A percentile compares a stretch with the other conserved stretches of the same genome.
Conservation (phyloP, 2,113 vertebrate genomes). For the Chunga burmeisteri region DNA sequence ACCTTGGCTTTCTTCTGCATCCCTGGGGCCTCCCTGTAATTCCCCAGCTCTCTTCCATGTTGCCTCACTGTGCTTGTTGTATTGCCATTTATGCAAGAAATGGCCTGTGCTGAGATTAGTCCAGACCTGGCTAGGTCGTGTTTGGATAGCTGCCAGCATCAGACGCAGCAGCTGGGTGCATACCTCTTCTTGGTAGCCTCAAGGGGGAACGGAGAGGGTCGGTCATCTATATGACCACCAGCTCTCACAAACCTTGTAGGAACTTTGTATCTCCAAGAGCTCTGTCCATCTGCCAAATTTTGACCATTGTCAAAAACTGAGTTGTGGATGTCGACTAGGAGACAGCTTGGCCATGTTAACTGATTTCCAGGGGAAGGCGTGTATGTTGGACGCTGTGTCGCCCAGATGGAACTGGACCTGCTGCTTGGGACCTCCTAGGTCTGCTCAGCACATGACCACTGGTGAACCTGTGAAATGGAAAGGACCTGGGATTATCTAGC, state of each 20-base stretch:
- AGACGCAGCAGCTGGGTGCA: background rate
- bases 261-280: background rate
- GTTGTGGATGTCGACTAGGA: background rate
- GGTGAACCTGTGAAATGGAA: background rate
- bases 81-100: background rate
- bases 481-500: background rate
- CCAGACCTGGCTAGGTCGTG: background rate
- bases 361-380: background rate
- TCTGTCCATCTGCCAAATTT: background rate
- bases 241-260: background rate
- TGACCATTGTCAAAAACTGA: background rate
- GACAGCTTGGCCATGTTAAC: background rate
- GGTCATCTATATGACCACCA: background rate
- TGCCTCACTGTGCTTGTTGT: fast-evolving
- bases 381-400: background rate
- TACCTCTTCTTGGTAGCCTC: background rate
- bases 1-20: background rate
- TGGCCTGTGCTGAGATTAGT: background rate
- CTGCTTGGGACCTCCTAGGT: background rate
- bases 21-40: background rate
- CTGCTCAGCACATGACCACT: background rate
- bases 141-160: background rate
- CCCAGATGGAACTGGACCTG: background rate
- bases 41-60: background rate
- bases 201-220: fast-evolving